Percentiles rank a stretch among this genome's conserved stretches.
These are phyloP conservation scores for Hydrotaea diabolus DNA, from an alignment of 2,888 invertebrate species.

Conservation along the genomic window DNA sequence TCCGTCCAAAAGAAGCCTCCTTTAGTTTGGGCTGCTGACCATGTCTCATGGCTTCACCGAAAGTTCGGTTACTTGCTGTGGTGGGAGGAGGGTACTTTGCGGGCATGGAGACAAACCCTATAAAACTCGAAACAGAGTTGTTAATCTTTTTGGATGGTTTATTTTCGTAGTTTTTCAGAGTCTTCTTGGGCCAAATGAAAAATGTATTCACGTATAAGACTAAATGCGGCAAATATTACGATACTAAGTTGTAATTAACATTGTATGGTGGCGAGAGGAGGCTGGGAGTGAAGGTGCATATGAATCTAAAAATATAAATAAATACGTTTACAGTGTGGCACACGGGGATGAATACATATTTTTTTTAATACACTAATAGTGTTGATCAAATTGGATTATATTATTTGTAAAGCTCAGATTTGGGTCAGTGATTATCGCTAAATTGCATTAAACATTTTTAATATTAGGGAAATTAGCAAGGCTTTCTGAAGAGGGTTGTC, in stretches of 20 bases:
- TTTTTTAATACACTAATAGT: no score
- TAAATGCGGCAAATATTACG: slow-evolving; percentile 22
- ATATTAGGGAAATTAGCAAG: no score
- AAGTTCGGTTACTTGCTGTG: neutral
- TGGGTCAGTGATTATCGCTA: no score
- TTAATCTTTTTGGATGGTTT: slow-evolving; percentile 34
- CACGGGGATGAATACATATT: no score
- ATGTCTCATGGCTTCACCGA: neutral
- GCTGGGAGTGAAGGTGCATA: neutral
- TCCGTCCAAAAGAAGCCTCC: neutral
- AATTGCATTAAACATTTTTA: no score
- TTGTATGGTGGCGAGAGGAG: neutral
- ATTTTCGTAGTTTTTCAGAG: neutral
- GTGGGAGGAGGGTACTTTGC: neutral
- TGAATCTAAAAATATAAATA: neutral
- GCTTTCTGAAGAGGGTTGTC: no score
- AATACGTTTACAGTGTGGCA: neutral
- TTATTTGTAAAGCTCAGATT: no score
- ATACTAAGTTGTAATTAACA: slow-evolving; percentile 55
- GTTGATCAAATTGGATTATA: no score
- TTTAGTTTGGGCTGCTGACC: neutral
- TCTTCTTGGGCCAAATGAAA: slow-evolving; percentile 23
- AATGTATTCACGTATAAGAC: neutral
- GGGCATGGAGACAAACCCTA: neutral
- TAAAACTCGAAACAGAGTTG: slow-evolving; percentile 18